Evolutionary conservation across 2,797 vertebrate species (phyloP), one percentile per base, ranked within the genome.

Genomic region (Myotis myotis): DNA sequence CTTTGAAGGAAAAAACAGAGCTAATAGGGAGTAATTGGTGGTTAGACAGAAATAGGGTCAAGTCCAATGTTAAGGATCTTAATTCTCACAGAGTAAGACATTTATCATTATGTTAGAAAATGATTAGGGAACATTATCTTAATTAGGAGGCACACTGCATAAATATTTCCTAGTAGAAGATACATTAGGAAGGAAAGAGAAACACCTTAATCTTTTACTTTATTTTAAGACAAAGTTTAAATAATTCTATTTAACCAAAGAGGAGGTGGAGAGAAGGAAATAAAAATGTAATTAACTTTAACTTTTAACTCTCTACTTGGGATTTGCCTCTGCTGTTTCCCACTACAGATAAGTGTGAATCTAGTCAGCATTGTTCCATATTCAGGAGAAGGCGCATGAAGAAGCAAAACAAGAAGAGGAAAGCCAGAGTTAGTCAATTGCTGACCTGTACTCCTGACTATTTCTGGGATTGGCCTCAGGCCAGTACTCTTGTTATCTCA

Each of bases 181-280:
- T 19, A 3, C 17, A 36, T n/a, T 51, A 5, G 16, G 22, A 16
- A 80, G 16, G 33, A 64, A 15, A 22, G 5, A 17, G 8, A 44
- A 30, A 83, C 41, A 9, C 80, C 23, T 90, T 25, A 60, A 44
- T 47, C 44, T 3, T 71, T 95, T 83, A 36, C 36, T 89, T 62
- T 91, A 36, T 88, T 87, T 89, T 30, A 94, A 82, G 22, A 55
- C 17, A 81, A 82, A 44, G 41, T 74, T 81, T 91, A 91, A 89
- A 81, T 25, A 66, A 75, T 57, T 83, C 15, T 82, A 51, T 36
- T 41, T 94, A 88, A 41, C 28, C 2, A 19, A 94, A 89, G 51
- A 93, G 13, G 86, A 68, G 20, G 3, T 62, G 22, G 11, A 88
- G 30, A 84, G 30, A 20, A 38, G 19, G 38, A 66, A 53, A 44